Base-by-base conservation (phyloP, 2,888 invertebrate genomes). In the Chymomyza procnemis region DNA sequence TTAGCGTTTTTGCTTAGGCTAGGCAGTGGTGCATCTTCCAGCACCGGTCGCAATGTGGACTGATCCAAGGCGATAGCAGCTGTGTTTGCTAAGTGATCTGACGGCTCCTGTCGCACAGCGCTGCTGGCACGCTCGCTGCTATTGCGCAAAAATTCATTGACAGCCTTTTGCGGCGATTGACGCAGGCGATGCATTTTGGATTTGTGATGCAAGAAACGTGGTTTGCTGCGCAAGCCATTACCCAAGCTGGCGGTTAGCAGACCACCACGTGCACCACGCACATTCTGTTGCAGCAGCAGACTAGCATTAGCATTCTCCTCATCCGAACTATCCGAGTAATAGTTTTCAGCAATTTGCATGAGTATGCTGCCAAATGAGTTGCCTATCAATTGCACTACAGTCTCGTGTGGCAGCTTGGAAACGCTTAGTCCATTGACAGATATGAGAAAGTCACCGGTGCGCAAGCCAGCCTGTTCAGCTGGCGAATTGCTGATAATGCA, bases 381-480 rank as follows among this genome's bases (percentile, higher is more conserved):
- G 0, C 97, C 98, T 71, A 99, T 97, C 63, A 98, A 92, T 73
- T 96, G 93, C 1, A 98, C 98, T 2, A 99, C 98, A 46, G 97
- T 96, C 88, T 98, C 98, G 89, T 99, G 99, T 0, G 96, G 95
- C 67, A 96, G 93, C 89, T 97, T 95, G n/a, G 97, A 96, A 9
- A 99, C 98, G 88, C 95, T 97, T 63, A 96, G 94, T 3, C 96
- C 96, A 90, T 98, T 98, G 0, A 99, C 98, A 0, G 97, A 96
- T 62, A 98, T 94, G 66, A 99, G 92, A 81, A 97, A 97, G 88
- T 99, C 98, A 0, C 98, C 98, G 46, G 97, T 96, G 26, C 97
- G 93, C 19, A 99, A 92, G 0, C 98, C 98, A 30, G 97, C 97
- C 71, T 94, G 93, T 87, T 97, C 97, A 0, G 98, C 98, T 2